Evolutionary conservation across 64 coral and sea anemone species (phyloP), one percentile per base, ranked within the genome.

Genomic region (Hydrozoanthus tunicans): DNA sequence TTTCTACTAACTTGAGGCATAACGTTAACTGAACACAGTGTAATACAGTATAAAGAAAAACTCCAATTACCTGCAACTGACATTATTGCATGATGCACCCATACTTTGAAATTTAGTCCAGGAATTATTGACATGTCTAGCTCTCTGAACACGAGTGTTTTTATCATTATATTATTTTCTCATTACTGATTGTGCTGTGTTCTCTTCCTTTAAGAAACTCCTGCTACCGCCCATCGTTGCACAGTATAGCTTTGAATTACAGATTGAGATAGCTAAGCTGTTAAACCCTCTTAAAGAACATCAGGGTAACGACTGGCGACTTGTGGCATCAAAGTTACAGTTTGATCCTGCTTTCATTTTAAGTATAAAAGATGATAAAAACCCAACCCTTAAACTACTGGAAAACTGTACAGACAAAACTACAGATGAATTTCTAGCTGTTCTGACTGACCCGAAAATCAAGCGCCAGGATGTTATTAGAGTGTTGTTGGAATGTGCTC

Each of bases 261-360:
- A 80, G 73, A 69, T 73, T 72, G 77, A 96, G 58, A 81, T 96
- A 61, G 77, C 92, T 6, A 92, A 57, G 25, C 51, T 9, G 51
- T 71, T 96, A 17, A 89, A 96, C 57, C 89, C 66, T 7, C 83
- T 54, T 12, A 96, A 90, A 83, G 68, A 83, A n/a, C 79, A 27
- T 69, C 3, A 9, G 52, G 89, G 82, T 56, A 79, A 81, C 89
- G 95, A 96, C 32, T 96, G 92, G 89, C 90, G 92, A 5, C 25
- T 89, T 60, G 89, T 96, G 52, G 82, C 92, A 3, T 96, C 95
- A 25, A 77, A 84, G 12, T 81, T 96, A 1, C 57, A 55, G 11
- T 89, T 96, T 77, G 73, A 70, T 26, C n/a, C 14, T 5, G 63
- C 12, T 4, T 64, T 89, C 15, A 94, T 96, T 82, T 58, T 66